phyloP scores from a whole-genome alignment of 2,888 invertebrate species.

The Philhelius pedissequus region DNA sequence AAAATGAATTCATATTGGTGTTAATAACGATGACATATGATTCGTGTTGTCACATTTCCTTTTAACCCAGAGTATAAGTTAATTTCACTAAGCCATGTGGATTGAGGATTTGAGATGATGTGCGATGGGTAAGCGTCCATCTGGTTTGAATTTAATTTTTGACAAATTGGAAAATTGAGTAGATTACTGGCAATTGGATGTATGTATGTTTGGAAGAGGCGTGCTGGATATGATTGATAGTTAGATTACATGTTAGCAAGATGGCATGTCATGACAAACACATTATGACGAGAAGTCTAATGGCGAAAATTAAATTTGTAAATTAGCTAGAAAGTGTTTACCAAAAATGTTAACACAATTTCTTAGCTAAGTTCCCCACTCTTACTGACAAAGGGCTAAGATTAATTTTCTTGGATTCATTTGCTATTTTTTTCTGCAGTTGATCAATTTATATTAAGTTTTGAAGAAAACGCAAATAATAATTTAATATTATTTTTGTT shows the following conservation, averaged over 20 bases:
- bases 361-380: no score
- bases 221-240: constrained; percentile 21
- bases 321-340: no score
- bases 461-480: no score
- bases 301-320: no score
- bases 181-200: constrained; percentile 6
- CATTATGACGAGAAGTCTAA: neutral
- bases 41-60: constrained; percentile 75
- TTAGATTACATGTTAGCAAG: constrained; percentile 12
- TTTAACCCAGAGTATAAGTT: constrained; percentile 14
- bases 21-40: constrained; percentile 79
- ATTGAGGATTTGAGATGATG: neutral
- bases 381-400: no score
- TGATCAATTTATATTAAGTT: no score
- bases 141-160: constrained; percentile 62
- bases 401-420: no score
- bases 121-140: constrained; percentile 26
- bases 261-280: neutral
- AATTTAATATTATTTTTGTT: no score
- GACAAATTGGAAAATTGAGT: constrained; percentile 61
- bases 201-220: neutral
- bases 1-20: constrained; percentile 78
- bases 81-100: constrained; percentile 39
- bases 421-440: no score
- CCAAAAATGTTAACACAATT: no score